phyloP scores from a whole-genome alignment of 2,888 invertebrate genomes.

The Zonitis immaculata region DNA sequence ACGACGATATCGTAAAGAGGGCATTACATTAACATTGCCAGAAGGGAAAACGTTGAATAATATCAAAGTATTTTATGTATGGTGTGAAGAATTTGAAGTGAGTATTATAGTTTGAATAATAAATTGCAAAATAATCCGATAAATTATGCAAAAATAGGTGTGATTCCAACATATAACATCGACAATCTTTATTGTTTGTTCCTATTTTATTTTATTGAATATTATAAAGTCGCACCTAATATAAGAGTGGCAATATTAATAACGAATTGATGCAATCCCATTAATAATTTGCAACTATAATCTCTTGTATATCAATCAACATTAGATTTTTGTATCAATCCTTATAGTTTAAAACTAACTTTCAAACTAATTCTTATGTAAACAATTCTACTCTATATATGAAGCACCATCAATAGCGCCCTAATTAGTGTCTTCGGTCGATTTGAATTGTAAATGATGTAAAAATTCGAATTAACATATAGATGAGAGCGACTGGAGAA shows the following conservation, averaged over 20 bases:
- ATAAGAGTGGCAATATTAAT: neutral
- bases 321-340: too few relatives aligned
- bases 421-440: slow-evolving; percentile 1
- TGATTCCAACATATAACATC: neutral
- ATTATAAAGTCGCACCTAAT: neutral
- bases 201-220: neutral
- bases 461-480: slow-evolving; percentile 24
- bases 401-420: neutral
- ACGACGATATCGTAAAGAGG: slow-evolving; percentile 74
- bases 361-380: neutral
- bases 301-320: too few relatives aligned
- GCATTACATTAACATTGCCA: slow-evolving; percentile 78
- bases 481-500: slow-evolving; percentile 11
- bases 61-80: slow-evolving; percentile 84
- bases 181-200: neutral
- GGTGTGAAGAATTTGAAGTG: slow-evolving; percentile 87
- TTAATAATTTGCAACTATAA: neutral
- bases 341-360: neutral
- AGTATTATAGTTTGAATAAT: slow-evolving; percentile 38
- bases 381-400: too few relatives aligned
- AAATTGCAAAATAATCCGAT: neutral
- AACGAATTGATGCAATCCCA: neutral
- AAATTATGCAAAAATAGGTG: neutral
- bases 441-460: slow-evolving; percentile 28
- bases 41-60: slow-evolving; percentile 80